phyloP scores from a whole-genome alignment of 2,797 vertebrate species.

The Cyclura pinguis region DNA sequence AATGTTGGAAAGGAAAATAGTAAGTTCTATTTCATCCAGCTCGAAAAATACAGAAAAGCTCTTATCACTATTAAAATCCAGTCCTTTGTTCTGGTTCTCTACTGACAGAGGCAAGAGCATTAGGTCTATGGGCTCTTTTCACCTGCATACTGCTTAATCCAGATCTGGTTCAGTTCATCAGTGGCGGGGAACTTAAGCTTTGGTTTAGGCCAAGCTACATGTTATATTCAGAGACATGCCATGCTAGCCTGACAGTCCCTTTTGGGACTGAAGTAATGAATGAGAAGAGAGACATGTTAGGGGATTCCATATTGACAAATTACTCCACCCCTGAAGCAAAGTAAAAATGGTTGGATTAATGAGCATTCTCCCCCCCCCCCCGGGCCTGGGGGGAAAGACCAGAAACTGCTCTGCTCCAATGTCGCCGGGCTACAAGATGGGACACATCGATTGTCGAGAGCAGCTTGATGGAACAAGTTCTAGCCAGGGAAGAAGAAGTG shows the following conservation, averaged over 20 bases:
- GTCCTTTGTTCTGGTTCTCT: neutral
- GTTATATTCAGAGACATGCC: neutral
- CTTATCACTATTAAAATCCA: neutral
- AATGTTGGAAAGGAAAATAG: neutral
- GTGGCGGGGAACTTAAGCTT: neutral
- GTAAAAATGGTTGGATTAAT: neutral
- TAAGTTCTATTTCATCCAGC: conserved; percentile 4
- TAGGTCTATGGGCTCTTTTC: neutral
- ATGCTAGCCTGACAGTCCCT: too few relatives aligned
- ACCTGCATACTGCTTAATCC: neutral
- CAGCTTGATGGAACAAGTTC: too few relatives aligned
- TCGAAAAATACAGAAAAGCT: neutral
- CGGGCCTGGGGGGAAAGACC: too few relatives aligned
- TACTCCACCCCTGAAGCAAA: neutral
- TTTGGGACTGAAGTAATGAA: neutral
- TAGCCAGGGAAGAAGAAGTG: too few relatives aligned
- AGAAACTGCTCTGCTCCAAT: too few relatives aligned
- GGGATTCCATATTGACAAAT: neutral
- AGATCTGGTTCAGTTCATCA: neutral
- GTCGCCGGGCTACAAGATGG: too few relatives aligned
- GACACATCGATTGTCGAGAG: too few relatives aligned
- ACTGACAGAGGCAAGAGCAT: neutral
- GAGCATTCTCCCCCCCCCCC: too few relatives aligned
- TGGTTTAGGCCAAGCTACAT: neutral
- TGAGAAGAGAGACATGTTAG: neutral